A percentile compares a stretch with the other conserved stretches of the same genome.
phyloP scores from a whole-genome alignment of 2,888 invertebrate genomes.

The Melieria crassipennis region DNA sequence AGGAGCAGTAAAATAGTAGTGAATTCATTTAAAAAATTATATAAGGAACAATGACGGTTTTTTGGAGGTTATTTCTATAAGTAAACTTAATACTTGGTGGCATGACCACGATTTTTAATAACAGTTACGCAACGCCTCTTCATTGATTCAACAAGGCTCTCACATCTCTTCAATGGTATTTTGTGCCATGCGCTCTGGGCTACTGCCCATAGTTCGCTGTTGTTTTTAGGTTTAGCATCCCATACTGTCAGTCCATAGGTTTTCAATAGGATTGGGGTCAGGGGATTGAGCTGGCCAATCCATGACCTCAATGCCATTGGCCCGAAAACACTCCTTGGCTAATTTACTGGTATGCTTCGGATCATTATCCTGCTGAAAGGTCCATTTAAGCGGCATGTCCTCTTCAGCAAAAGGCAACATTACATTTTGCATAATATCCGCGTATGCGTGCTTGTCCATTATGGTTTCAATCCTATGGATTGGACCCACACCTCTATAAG shows the following conservation, averaged over 20 bases:
- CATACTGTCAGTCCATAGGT: slow-evolving; percentile 14
- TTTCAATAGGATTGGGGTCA: slow-evolving; percentile 18
- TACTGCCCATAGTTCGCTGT: slow-evolving; percentile 13
- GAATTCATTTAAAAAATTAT: too few species aligned
- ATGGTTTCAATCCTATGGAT: too few species aligned
- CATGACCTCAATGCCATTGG: slow-evolving; percentile 8
- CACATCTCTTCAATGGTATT: not conserved
- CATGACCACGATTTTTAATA: not conserved
- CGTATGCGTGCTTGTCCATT: too few species aligned
- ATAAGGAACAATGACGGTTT: too few species aligned
- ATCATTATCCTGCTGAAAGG: slow-evolving; percentile 5
- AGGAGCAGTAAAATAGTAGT: too few species aligned
- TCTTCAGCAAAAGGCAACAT: too few species aligned
- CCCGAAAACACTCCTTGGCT: slow-evolving; percentile 10
- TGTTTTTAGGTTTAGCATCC: not conserved
- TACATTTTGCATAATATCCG: too few species aligned
- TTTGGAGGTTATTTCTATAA: too few species aligned
- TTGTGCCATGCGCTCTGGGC: not conserved
- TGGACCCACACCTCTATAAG: too few species aligned
- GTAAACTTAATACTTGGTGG: slow-evolving; percentile 4
- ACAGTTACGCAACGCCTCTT: not conserved
- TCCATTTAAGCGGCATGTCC: too few species aligned
- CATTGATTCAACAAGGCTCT: not conserved
- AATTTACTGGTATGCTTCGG: slow-evolving; percentile 15
- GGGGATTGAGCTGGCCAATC: slow-evolving; percentile 20